These are phyloP conservation scores for Lepidurus couesii DNA, from an alignment of 1,140 invertebrate species.

Conservation along the genomic window DNA sequence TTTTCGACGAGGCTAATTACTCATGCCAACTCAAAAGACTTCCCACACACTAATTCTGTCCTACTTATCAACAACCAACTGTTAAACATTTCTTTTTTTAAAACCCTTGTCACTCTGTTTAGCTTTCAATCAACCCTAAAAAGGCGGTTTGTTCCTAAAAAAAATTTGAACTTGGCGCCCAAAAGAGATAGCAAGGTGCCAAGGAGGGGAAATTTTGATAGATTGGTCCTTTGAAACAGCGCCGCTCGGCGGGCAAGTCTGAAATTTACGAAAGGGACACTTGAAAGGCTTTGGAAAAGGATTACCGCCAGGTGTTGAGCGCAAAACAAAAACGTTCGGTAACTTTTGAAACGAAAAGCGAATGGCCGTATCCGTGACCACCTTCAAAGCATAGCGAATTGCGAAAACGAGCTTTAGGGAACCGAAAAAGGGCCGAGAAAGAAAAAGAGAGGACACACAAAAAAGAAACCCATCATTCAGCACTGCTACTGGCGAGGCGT, in stretches of 20 bases:
- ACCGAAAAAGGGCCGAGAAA: neutral
- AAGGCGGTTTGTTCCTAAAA: no score
- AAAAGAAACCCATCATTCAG: constrained; percentile 1
- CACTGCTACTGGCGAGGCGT: constrained; percentile 6
- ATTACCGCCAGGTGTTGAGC: neutral
- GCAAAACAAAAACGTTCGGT: neutral
- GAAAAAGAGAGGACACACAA: neutral
- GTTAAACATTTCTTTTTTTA: neutral
- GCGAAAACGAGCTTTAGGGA: neutral
- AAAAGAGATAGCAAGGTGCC: no score
- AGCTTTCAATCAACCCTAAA: no score
- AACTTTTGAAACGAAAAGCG: neutral
- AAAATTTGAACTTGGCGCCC: no score
- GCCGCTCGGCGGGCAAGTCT: no score
- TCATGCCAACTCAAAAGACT: neutral
- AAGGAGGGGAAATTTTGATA: no score
- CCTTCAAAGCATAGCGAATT: neutral
- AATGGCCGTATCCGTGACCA: neutral
- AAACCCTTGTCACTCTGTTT: neutral
- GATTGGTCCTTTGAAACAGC: no score
- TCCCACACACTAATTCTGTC: constrained; percentile 1
- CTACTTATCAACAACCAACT: neutral
- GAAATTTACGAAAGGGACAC: neutral
- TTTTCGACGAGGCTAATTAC: neutral
- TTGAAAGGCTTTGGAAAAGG: neutral